Evolutionary conservation across 1,140 invertebrate genomes (phyloP).

Genomic region (Goniozus legneri): DNA sequence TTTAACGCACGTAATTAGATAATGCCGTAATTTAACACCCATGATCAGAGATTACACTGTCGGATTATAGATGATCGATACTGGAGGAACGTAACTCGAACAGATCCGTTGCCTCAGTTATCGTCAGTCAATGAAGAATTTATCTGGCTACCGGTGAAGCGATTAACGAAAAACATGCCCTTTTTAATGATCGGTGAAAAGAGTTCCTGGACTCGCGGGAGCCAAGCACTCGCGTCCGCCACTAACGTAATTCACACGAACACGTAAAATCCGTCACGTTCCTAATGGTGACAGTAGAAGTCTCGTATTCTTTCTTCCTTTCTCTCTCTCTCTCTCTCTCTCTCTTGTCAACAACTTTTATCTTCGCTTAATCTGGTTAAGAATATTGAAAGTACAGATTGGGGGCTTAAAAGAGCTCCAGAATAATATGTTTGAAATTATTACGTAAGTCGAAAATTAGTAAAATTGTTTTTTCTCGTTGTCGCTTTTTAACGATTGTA

Average conservation of each 20-base stretch:
- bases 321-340: not conserved
- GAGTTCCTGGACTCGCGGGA: not conserved
- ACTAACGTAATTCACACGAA: slow-evolving; percentile 32
- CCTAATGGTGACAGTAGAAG: slow-evolving; percentile 14
- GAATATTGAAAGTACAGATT: too few species aligned
- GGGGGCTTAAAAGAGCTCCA: too few species aligned
- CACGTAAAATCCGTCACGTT: slow-evolving; percentile 34
- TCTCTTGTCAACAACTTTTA: too few species aligned
- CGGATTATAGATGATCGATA: slow-evolving; percentile 6
- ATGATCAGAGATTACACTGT: slow-evolving; percentile 3
- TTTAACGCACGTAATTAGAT: slow-evolving; percentile 10
- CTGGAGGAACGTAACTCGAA: not conserved
- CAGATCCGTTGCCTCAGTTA: not conserved
- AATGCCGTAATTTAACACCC: slow-evolving; percentile 1
- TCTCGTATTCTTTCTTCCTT: slow-evolving; percentile 9
- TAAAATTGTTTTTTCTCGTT: too few species aligned
- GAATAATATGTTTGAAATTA: too few species aligned
- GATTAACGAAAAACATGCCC: not conserved
- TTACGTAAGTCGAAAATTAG: too few species aligned
- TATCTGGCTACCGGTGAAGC: not conserved
- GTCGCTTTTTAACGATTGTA: too few species aligned
- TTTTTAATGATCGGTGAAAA: not conserved
- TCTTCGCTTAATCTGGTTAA: too few species aligned
- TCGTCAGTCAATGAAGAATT: not conserved
- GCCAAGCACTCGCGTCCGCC: not conserved